Base-by-base conservation (phyloP, 1,140 invertebrate species). In the Euborellia annulipes region DNA sequence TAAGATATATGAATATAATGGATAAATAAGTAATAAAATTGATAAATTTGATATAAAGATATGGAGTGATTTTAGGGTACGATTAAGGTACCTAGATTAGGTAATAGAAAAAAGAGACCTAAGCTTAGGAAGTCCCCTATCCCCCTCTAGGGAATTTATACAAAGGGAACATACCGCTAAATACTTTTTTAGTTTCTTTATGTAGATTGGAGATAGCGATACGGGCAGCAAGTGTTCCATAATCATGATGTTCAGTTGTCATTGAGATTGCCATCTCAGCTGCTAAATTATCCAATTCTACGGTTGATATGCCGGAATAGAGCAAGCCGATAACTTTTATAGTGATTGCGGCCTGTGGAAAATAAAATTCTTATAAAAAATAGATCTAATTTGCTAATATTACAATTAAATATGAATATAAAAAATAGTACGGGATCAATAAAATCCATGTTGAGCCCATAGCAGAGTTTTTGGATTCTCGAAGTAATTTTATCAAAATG, bases 201-300 rank as follows among this genome's bases (percentile, higher is more conserved):
- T 81, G 78, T 7, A 82, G 58, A 58, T 82, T 81, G 3, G 75
- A 75, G 2, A 81, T 63, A 19, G 76, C 78, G 54, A 81, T 80
- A 21, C 78, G 62, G 17, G 75, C 79, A 18, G 78, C 79, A 1
- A 81, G 62, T 37, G 72, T 63, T 16, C 76, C 75, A 60, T 80
- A 81, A 55, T 81, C 79, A 1, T 76, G 73, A 60, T 82, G 77
- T 48, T 70, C 70, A 7, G 69, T 75, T 3, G 77, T 76, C 72
- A 81, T 72, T 14, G 72, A 73, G 13, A 77, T 77, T 17, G 73
- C 71, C 36, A 69, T 80, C 57, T 82, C 75, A 2, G 79, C 78
- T 41, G 78, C 76, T 32, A 81, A 58, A 53, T 79, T 78, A 56
- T 81, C 78, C 23, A 48, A 82, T 54, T 80, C 75, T 3, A 75